phyloP scores from a whole-genome alignment of 2,888 invertebrate genomes.

The Cyrtodaria siliqua region DNA sequence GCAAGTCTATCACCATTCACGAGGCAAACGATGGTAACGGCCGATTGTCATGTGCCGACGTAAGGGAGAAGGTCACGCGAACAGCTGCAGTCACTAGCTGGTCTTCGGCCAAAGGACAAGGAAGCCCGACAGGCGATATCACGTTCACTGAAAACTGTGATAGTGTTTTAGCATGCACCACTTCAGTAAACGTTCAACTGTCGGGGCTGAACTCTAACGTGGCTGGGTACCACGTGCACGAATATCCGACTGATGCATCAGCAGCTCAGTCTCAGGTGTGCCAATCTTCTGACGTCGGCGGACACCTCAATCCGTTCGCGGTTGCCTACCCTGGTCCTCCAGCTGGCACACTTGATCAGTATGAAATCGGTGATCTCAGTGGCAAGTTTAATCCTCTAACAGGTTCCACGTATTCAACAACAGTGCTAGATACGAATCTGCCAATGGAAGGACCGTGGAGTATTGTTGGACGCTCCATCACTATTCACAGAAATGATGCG shows the following conservation, averaged over 20 bases:
- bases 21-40: constrained; percentile 94
- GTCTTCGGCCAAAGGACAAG: constrained; percentile 33
- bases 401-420: constrained; percentile 87
- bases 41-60: constrained; percentile 91
- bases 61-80: constrained; percentile 51
- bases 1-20: constrained; percentile 94
- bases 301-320: constrained; percentile 91
- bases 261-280: constrained; percentile 70
- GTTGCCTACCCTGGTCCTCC: constrained; percentile 66
- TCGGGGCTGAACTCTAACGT: constrained; percentile 82
- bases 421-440: constrained; percentile 93
- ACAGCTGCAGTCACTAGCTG: constrained; percentile 50
- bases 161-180: constrained; percentile 44
- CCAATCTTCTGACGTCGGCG: constrained; percentile 89
- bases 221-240: constrained; percentile 85
- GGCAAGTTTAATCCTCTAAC: constrained; percentile 93
- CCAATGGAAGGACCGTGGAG: constrained; percentile 93
- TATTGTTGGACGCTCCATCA: constrained; percentile 93
- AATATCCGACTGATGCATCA: constrained; percentile 83
- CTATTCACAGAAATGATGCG: constrained; percentile 89
- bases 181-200: constrained; percentile 87
- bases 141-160: constrained; percentile 60
- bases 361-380: constrained; percentile 94
- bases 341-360: constrained; percentile 90
- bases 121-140: constrained; percentile 53